Base-by-base conservation (phyloP, 2,888 invertebrate genomes). In the Alloscopus bannaensis region DNA sequence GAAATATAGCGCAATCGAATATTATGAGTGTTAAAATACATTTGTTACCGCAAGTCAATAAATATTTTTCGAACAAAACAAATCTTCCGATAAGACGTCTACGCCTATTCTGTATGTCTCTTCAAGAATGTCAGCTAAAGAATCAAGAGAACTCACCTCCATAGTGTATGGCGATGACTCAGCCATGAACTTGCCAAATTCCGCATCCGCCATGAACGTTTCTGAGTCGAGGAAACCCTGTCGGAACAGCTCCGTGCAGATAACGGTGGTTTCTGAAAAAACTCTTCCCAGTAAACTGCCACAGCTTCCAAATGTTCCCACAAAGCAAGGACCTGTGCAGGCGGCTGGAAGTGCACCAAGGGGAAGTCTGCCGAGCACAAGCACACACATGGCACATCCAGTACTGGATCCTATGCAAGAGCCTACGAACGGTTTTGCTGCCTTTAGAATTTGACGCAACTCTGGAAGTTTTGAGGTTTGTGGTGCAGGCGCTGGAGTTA, bases 231-330 rank as follows among this genome's bases (percentile, higher is more conserved):
- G 73, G 13, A 81, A 78, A 0, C 86, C 86, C 70, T 87, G 86
- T 45, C 60, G 60, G 60, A 85, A 86, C 4, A 87, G 80, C 69
- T 87, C 86, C 1, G 86, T 86, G 57, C 87, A 87, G 59, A 86
- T 86, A 6, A 87, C 86, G 6, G 86, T 86, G 0, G 86, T 86
- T 79, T 85, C 86, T 0, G 86, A 81, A 55, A 86, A 86, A 0
- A 83, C 84, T 68, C 84, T 66, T 36, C 86, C 86, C 29, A 86
- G 57, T 4, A 86, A 68, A 47, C 81, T 66, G 0, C 86, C 86
- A 70, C 86, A 86, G 59, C 79, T 80, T 22, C 84, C 84, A 59
- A 86, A 86, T 11, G 85, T 85, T 59, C 84, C 84, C 2, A 85
- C 84, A 45, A 86, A 86, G 55, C 86, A 86, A 2, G 86, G 86